Percentiles rank a stretch among this genome's conserved stretches.
phyloP scores from a whole-genome alignment of 1,140 invertebrate species.

The Phymastichus coffea region DNA sequence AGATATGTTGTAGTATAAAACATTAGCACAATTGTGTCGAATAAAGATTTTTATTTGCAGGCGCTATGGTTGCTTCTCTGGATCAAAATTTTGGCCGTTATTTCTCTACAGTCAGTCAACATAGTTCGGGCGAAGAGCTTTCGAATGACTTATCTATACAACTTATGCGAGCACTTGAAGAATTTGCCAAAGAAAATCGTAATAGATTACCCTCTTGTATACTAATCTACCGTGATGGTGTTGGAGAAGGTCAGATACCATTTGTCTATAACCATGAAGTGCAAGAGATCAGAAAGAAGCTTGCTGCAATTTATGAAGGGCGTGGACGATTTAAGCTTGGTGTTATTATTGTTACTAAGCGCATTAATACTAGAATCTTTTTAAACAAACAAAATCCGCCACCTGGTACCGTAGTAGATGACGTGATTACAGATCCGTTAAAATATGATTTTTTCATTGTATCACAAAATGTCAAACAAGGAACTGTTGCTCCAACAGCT shows the following conservation, averaged over 20 bases:
- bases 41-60: slow-evolving; percentile 16
- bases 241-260: slow-evolving; percentile 80
- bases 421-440: slow-evolving; percentile 75
- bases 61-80: slow-evolving; percentile 76
- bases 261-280: slow-evolving; percentile 68
- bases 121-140: slow-evolving; percentile 71
- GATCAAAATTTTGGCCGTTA: slow-evolving; percentile 66
- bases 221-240: slow-evolving; percentile 76
- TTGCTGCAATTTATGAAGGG: slow-evolving; percentile 56
- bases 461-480: slow-evolving; percentile 64
- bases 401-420: slow-evolving; percentile 85
- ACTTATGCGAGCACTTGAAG: slow-evolving; percentile 59
- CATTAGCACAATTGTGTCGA: neutral
- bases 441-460: slow-evolving; percentile 82
- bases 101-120: slow-evolving; percentile 66
- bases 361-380: slow-evolving; percentile 72
- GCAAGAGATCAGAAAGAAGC: slow-evolving; percentile 54
- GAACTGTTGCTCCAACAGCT: slow-evolving; percentile 74
- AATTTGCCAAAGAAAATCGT: slow-evolving; percentile 41
- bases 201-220: slow-evolving; percentile 60
- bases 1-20: neutral
- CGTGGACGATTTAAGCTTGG: slow-evolving; percentile 60
- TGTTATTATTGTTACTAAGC: slow-evolving; percentile 73
- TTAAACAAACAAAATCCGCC: slow-evolving; percentile 65
- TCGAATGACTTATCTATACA: slow-evolving; percentile 63